Evolutionary conservation across 2,888 invertebrate species (phyloP), one percentile per base, ranked within the genome.

Genomic region (Tolmerus cingulatus): DNA sequence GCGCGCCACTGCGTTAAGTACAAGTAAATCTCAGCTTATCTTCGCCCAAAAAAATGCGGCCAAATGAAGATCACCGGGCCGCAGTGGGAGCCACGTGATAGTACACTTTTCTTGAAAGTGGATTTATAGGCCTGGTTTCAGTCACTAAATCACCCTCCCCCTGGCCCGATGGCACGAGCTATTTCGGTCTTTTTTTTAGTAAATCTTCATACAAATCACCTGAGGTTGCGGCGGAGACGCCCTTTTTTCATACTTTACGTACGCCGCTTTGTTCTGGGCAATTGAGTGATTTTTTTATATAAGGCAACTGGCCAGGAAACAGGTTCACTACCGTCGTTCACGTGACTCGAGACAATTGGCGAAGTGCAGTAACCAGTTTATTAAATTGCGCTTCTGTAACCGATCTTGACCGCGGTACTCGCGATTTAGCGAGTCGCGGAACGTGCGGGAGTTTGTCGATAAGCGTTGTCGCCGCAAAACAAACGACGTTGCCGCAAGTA

Each of bases 291-390:
- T 84, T 40, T 34, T 34, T 30, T 40, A 4, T 84, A 81, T 84
- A 74, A 37, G 84, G 84, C 27, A 84, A 84, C 84, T 74, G 37
- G 57, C 19, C 86, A 76, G 86, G 86, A 86, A 86, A 86, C 77
- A 55, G 86, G 76, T 86, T 86, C 76, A 81, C 81, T 43, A 37
- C 37, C 66, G 66, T 37, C n/a, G 78, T 12, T 78, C 40, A 74
- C 74, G 74, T 85, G 85, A 85, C 85, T 74, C 74, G 46, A 40
- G 16, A 77, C 34, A 66, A 74, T 78, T 76, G 27, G 16, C 30
- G 57, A 57, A 55, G 66, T 27, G 51, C 82, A 40, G 51, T 27
- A 82, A 82, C 51, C 82, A 40, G 82, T 51, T 82, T 57, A 43
- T 27, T 66, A 23, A 46, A 43, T 8, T 79, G 23, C 19, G 79